A percentile compares a stretch with the other conserved stretches of the same genome.
These are phyloP conservation scores for Platichthys flesus DNA, from an alignment of 2,113 vertebrate genomes.

Conservation along the genomic window DNA sequence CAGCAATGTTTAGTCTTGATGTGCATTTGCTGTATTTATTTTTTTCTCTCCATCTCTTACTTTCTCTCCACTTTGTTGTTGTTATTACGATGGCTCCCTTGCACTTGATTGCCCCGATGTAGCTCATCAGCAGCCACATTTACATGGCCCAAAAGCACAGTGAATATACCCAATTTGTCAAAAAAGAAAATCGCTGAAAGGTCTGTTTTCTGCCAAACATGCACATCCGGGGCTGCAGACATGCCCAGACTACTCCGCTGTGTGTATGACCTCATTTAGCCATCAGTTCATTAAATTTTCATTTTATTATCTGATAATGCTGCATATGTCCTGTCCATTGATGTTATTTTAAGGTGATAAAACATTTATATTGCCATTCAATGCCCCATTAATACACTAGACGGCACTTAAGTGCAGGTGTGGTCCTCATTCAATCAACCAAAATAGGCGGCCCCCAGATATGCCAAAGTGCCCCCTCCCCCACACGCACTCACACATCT, in stretches of 20 bases:
- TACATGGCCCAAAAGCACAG: background rate
- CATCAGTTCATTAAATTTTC: slow-evolving; percentile 55
- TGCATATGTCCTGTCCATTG: slow-evolving; percentile 48
- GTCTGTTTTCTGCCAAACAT: slow-evolving; percentile 11
- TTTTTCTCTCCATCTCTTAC: background rate
- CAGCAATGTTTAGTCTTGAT: slow-evolving; percentile 46
- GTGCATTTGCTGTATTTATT: slow-evolving; percentile 32
- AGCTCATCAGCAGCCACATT: slow-evolving; percentile 7
- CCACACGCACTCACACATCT: background rate
- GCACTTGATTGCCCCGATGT: slow-evolving; percentile 10
- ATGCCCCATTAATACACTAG: slow-evolving; percentile 38
- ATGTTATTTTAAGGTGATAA: slow-evolving; percentile 58
- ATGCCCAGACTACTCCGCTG: slow-evolving; percentile 26
- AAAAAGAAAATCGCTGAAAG: slow-evolving; percentile 5
- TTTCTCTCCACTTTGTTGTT: slow-evolving; percentile 7
- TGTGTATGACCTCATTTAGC: slow-evolving; percentile 58
- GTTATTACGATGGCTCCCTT: slow-evolving; percentile 16
- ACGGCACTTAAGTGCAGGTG: slow-evolving; percentile 37
- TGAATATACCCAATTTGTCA: background rate
- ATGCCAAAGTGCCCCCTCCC: background rate
- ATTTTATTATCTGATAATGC: slow-evolving; percentile 55
- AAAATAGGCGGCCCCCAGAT: slow-evolving; percentile 23
- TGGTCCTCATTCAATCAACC: slow-evolving; percentile 36
- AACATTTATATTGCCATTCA: slow-evolving; percentile 59
- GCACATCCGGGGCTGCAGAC: slow-evolving; percentile 23